Evolutionary conservation across 2,888 invertebrate species (phyloP).

Genomic region (Pegoplata infirma): DNA sequence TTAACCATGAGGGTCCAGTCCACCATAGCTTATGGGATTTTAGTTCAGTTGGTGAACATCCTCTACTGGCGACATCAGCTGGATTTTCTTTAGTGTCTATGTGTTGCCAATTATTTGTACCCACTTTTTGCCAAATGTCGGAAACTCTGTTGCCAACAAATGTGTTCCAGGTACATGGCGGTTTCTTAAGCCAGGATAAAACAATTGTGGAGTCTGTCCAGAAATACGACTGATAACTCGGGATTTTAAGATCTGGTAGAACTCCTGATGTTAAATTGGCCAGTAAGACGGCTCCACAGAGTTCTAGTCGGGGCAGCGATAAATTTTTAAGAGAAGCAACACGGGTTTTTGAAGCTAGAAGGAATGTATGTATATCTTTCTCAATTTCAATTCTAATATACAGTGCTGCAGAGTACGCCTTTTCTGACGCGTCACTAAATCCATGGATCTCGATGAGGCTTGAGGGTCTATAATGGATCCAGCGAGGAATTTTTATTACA

Average conservation of each 20-base stretch:
- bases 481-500: too few relatives aligned
- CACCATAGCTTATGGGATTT: neutral
- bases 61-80: neutral
- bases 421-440: too few relatives aligned
- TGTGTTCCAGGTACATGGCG: neutral
- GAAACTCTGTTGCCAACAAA: neutral
- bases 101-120: neutral
- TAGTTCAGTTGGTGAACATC: neutral
- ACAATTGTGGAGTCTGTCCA: neutral
- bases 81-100: neutral
- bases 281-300: neutral
- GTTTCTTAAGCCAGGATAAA: neutral
- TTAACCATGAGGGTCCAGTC: slow-evolving; percentile 5
- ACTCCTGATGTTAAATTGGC: neutral
- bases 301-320: neutral
- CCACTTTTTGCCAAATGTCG: neutral
- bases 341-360: neutral
- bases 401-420: neutral
- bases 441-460: neutral
- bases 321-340: slow-evolving; percentile 13
- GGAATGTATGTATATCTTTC: neutral
- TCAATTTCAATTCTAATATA: neutral
- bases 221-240: neutral
- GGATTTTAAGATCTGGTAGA: neutral
- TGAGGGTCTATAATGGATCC: neutral